Percentiles rank a stretch among this genome's conserved stretches.
Evolutionary conservation across 2,888 invertebrate genomes (phyloP).

Genomic region (Esperia sulphurella): DNA sequence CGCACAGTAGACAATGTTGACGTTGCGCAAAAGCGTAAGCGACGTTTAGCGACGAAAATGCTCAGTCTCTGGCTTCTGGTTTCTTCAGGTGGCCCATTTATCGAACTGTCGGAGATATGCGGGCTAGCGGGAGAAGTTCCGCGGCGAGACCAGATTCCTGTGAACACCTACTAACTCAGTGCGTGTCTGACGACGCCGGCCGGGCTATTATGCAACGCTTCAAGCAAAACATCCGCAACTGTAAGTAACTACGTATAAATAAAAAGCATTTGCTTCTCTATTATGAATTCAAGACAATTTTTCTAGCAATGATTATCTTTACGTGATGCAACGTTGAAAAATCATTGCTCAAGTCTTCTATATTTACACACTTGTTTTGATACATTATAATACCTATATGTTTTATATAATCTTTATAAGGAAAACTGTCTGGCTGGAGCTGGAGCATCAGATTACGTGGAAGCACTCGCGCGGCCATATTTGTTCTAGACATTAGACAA

Average conservation of each 20-base stretch:
- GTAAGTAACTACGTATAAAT: constrained; percentile 39
- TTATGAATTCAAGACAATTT: too few species aligned
- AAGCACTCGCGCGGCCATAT: constrained; percentile 46
- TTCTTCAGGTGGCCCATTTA: constrained; percentile 35
- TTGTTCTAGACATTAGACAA: constrained; percentile 53
- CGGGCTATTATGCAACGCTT: constrained; percentile 60
- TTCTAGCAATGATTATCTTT: not conserved
- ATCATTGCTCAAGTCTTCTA: too few species aligned
- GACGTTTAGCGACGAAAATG: not conserved
- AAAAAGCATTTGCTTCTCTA: not conserved
- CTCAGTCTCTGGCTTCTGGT: constrained; percentile 15
- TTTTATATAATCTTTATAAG: constrained; percentile 6
- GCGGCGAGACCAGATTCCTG: constrained; percentile 35
- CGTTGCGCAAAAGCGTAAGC: not conserved
- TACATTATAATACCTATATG: not conserved
- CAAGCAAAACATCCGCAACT: constrained; percentile 34
- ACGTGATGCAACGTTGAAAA: not conserved
- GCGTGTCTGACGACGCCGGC: constrained; percentile 30
- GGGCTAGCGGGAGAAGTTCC: constrained; percentile 21
- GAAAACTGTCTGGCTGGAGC: constrained; percentile 14
- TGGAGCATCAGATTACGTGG: constrained; percentile 29
- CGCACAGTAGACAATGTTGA: constrained; percentile 13
- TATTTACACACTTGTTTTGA: too few species aligned
- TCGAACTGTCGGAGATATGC: constrained; percentile 27
- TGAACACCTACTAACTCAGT: constrained; percentile 33